Percentiles rank a stretch among this genome's conserved stretches.
Conservation (phyloP, 2,797 vertebrate species). For the Synanceia verrucosa region DNA sequence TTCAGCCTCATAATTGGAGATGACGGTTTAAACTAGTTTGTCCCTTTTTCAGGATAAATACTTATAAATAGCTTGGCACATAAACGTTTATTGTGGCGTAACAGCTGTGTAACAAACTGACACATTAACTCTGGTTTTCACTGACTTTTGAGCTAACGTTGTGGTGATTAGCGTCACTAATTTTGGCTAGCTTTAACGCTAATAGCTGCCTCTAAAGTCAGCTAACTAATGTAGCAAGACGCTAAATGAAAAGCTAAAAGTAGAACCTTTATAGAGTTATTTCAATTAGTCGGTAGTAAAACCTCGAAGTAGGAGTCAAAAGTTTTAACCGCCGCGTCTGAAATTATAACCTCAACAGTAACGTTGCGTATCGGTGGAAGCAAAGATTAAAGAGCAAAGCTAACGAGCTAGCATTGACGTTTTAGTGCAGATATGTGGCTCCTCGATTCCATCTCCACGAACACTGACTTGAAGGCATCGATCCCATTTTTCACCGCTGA, state of each 20-base stretch:
- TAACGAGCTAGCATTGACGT: conserved; percentile 64
- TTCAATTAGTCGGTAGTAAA: no score
- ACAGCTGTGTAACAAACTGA: not conserved
- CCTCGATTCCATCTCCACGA: conserved; percentile 18
- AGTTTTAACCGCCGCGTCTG: not conserved
- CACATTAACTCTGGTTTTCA: not conserved
- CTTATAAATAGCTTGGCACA: not conserved
- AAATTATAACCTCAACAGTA: not conserved
- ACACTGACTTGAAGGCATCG: not conserved
- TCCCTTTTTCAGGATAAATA: not conserved
- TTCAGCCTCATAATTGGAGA: not conserved
- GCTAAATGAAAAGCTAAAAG: conserved; percentile 1
- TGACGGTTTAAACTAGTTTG: not conserved
- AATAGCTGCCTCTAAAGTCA: conserved; percentile 32
- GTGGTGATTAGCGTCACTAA: conserved; percentile 50
- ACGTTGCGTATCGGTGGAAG: not conserved
- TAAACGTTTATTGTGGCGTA: not conserved
- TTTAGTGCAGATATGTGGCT: conserved; percentile 25
- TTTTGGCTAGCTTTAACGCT: conserved; percentile 36
- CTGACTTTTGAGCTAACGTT: not conserved
- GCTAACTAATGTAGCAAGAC: conserved; percentile 36
- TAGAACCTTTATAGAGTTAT: not conserved
- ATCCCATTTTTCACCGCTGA: not conserved
- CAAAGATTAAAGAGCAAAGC: conserved; percentile 35
- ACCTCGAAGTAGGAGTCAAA: not conserved